Percentiles rank a stretch among this genome's conserved stretches.
These are phyloP conservation scores for Strigops habroptila DNA, from an alignment of 2,113 vertebrate species.

Conservation along the genomic window DNA sequence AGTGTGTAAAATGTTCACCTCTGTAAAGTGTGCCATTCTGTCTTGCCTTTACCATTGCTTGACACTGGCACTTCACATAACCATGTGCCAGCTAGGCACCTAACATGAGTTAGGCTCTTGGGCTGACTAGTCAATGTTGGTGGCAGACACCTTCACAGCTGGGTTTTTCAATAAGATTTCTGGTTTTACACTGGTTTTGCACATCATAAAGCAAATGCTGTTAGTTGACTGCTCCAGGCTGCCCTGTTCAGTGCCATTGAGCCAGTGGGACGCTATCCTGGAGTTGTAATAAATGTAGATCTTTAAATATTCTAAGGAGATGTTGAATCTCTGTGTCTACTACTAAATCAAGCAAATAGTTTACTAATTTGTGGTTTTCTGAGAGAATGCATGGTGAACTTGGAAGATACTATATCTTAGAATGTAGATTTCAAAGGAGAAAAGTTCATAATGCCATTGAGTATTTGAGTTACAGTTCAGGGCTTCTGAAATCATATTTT, in stretches of 20 bases:
- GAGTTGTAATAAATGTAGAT: not conserved
- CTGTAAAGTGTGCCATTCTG: not conserved
- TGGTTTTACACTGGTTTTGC: not conserved
- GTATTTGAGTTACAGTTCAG: not conserved
- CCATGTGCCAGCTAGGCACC: not conserved
- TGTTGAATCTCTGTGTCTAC: not conserved
- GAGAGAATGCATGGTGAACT: not conserved
- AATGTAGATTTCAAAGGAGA: not conserved
- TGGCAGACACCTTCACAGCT: not conserved
- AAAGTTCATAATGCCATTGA: not conserved
- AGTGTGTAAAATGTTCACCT: not conserved
- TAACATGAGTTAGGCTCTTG: fast-evolving
- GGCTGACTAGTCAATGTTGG: fast-evolving
- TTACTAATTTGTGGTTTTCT: not conserved
- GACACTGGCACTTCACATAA: not conserved
- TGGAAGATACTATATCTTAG: not conserved
- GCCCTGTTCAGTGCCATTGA: not conserved
- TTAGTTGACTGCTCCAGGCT: not conserved
- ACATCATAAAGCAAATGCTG: not conserved
- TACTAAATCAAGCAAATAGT: not conserved
- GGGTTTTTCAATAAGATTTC: not conserved
- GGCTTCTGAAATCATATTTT: not conserved
- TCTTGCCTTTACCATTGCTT: not conserved
- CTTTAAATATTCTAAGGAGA: not conserved
- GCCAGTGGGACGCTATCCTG: not conserved